These are phyloP conservation scores for Loripinus fragilis DNA, from an alignment of 2,888 invertebrate genomes.

Conservation along the genomic window DNA sequence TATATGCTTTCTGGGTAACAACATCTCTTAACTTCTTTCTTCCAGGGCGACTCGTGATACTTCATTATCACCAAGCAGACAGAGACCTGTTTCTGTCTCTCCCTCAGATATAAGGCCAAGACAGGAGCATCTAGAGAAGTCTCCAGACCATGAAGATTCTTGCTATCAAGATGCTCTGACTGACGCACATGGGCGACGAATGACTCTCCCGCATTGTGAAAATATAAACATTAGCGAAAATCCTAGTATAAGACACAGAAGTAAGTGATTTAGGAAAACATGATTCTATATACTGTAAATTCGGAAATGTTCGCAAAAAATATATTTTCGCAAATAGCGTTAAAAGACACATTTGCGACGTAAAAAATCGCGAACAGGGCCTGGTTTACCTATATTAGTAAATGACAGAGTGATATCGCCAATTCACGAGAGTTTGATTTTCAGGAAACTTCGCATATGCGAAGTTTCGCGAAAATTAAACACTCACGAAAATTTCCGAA, in stretches of 20 bases:
- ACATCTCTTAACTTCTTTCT: background rate
- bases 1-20: too few relatives aligned
- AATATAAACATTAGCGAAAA: constrained; percentile 36
- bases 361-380: too few relatives aligned
- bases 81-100: constrained; percentile 4
- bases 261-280: constrained; percentile 11
- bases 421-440: too few relatives aligned
- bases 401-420: too few relatives aligned
- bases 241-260: background rate
- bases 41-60: background rate
- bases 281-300: too few relatives aligned
- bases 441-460: too few relatives aligned
- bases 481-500: too few relatives aligned
- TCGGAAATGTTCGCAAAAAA: too few relatives aligned
- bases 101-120: background rate
- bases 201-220: constrained; percentile 58
- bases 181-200: constrained; percentile 42
- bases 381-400: too few relatives aligned
- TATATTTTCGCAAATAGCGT: too few relatives aligned
- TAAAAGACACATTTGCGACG: too few relatives aligned
- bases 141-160: background rate
- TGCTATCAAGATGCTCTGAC: background rate
- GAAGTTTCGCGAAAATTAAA: too few relatives aligned
- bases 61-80: background rate
- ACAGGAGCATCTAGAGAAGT: background rate